Evolutionary conservation across 2,113 vertebrate species (phyloP).

Genomic region (Xiphophorus hellerii): DNA sequence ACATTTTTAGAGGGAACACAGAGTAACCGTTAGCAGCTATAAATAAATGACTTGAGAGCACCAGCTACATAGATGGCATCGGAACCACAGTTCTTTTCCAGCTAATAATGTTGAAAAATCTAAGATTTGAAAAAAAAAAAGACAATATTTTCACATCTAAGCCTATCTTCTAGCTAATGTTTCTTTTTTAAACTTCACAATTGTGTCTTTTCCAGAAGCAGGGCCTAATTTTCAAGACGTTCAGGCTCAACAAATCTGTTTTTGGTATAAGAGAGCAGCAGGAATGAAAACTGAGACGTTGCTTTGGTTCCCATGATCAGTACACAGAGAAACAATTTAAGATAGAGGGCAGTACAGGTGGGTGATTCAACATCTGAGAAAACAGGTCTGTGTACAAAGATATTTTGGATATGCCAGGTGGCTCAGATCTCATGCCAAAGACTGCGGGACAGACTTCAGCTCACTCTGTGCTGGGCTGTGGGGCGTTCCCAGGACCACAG

Average conservation of each 20-base stretch:
- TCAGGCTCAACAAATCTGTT: constrained; percentile 10
- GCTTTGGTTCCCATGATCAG: constrained; percentile 32
- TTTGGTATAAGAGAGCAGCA: constrained; percentile 3
- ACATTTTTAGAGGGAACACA: constrained; percentile 72
- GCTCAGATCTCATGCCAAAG: not conserved
- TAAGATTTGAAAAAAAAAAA: not conserved
- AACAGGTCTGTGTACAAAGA: not conserved
- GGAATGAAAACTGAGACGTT: constrained; percentile 37
- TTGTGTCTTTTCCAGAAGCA: not conserved
- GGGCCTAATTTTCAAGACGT: constrained; percentile 1
- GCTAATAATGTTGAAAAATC: not conserved
- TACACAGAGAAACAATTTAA: not conserved
- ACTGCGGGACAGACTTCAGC: constrained; percentile 5
- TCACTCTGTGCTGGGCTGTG: constrained; percentile 42
- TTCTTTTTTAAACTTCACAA: not conserved
- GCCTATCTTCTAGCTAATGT: not conserved
- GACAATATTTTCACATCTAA: not conserved
- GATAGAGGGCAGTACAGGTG: constrained; percentile 27
- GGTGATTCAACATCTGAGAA: not conserved
- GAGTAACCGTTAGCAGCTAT: constrained; percentile 43
- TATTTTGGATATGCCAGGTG: constrained; percentile 1
- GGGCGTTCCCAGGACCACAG: constrained; percentile 40
- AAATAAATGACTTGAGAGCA: constrained; percentile 46
- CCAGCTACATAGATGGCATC: constrained; percentile 9
- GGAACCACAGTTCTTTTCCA: not conserved